Percentiles rank a stretch among this genome's conserved stretches.
Evolutionary conservation across 1,140 invertebrate species (phyloP).

Genomic region (Pogonomyrmex barbatus): DNA sequence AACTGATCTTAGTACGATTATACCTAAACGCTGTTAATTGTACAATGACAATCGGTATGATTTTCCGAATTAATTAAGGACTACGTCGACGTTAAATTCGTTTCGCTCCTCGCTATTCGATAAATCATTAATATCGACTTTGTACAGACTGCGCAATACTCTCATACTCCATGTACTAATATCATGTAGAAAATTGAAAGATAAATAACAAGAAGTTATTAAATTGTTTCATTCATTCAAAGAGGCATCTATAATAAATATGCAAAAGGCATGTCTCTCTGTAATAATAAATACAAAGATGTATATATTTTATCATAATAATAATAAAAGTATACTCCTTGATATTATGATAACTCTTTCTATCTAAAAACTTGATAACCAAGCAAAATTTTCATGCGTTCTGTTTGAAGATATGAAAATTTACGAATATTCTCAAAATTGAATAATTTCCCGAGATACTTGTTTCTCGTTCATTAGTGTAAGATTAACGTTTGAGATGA

Average conservation of each 20-base stretch:
- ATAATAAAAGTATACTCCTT: not conserved
- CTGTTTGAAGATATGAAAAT: not conserved
- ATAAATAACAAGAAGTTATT: not conserved
- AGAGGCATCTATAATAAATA: not conserved
- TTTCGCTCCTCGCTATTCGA: constrained; percentile 65
- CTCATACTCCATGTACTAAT: not conserved
- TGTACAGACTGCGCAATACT: not conserved
- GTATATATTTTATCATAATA: not conserved
- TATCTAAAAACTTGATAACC: not conserved
- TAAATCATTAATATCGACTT: constrained; percentile 51
- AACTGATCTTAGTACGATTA: constrained; percentile 58
- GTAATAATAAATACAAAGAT: not conserved
- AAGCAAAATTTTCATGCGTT: not conserved
- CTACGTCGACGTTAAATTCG: constrained; percentile 46
- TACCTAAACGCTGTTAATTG: constrained; percentile 57
- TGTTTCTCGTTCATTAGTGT: not conserved
- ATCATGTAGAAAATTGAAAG: not conserved
- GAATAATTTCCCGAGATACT: not conserved
- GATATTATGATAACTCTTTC: not conserved
- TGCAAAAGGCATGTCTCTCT: not conserved
- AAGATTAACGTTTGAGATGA: not conserved
- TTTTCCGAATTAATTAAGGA: constrained; percentile 67
- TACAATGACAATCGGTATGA: constrained; percentile 55
- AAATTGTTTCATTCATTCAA: not conserved
- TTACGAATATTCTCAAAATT: not conserved